These are phyloP conservation scores for Mizuhopecten yessoensis DNA, from an alignment of 1,140 invertebrate genomes.

Conservation along the genomic window DNA sequence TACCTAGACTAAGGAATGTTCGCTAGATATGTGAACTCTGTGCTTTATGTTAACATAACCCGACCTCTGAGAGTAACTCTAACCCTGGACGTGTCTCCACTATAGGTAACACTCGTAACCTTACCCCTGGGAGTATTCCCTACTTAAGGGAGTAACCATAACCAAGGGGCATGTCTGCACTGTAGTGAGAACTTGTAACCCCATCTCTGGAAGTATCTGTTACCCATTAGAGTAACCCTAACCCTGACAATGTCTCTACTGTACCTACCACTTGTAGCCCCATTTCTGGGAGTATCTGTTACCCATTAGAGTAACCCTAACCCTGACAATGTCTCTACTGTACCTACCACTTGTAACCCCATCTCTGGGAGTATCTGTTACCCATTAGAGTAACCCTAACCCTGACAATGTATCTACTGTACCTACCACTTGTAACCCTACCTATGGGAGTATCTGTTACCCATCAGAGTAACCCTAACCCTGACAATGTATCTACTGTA, in stretches of 20 bases:
- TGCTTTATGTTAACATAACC: conserved; percentile 52
- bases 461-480: not conserved
- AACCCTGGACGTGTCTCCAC: no score
- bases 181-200: no score
- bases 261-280: not conserved
- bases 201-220: no score
- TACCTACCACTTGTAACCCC: no score
- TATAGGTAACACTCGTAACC: not conserved
- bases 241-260: not conserved
- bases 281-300: not conserved
- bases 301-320: not conserved
- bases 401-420: not conserved
- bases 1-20: no score
- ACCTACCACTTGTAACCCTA: not conserved
- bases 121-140: not conserved
- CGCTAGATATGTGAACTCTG: conserved; percentile 22
- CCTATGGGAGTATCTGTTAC: not conserved
- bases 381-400: not conserved
- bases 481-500: no score
- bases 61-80: no score
- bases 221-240: not conserved
- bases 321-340: no score
- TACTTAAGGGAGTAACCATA: no score
- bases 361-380: not conserved
- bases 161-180: no score